These are phyloP conservation scores for Drosophila bipectinata DNA, from an alignment of 1,140 invertebrate genomes.

Conservation along the genomic window DNA sequence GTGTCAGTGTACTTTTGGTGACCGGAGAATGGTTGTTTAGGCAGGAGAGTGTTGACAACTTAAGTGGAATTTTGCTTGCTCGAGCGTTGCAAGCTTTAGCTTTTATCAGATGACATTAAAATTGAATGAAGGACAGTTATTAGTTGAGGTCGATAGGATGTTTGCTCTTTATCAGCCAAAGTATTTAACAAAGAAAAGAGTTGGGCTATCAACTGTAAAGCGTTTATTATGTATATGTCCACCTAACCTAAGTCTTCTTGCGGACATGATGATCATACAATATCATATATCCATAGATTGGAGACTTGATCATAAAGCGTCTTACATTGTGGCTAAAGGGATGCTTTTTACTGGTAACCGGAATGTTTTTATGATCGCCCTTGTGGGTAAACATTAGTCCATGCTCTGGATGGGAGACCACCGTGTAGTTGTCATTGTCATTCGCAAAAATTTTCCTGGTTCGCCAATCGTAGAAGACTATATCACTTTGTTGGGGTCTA, in stretches of 20 bases:
- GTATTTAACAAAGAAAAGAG: background rate
- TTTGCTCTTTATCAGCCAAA: background rate
- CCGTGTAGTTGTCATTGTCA: conserved; percentile 57
- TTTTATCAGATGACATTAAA: conserved; percentile 47
- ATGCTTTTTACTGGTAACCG: conserved; percentile 24
- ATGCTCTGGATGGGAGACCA: conserved; percentile 40
- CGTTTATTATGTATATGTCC: background rate
- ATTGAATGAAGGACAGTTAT: conserved; percentile 25
- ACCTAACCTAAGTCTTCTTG: conserved; percentile 30
- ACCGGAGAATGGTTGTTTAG: conserved; percentile 24
- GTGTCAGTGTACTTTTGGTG: background rate
- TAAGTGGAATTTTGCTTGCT: conserved; percentile 71
- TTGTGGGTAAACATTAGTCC: conserved; percentile 64
- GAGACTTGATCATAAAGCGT: conserved; percentile 23
- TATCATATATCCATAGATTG: conserved; percentile 28
- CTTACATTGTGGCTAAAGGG: conserved; percentile 23
- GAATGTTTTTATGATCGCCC: conserved; percentile 62
- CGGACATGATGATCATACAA: conserved; percentile 48
- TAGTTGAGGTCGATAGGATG: conserved; percentile 11
- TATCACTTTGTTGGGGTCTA: conserved; percentile 42
- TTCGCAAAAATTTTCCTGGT: conserved; percentile 28
- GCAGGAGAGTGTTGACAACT: conserved; percentile 70
- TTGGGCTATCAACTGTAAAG: background rate
- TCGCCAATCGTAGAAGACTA: conserved; percentile 62
- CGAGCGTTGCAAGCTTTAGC: conserved; percentile 48